These are phyloP conservation scores for Eristalis pertinax DNA, from an alignment of 2,888 invertebrate genomes.

Conservation along the genomic window DNA sequence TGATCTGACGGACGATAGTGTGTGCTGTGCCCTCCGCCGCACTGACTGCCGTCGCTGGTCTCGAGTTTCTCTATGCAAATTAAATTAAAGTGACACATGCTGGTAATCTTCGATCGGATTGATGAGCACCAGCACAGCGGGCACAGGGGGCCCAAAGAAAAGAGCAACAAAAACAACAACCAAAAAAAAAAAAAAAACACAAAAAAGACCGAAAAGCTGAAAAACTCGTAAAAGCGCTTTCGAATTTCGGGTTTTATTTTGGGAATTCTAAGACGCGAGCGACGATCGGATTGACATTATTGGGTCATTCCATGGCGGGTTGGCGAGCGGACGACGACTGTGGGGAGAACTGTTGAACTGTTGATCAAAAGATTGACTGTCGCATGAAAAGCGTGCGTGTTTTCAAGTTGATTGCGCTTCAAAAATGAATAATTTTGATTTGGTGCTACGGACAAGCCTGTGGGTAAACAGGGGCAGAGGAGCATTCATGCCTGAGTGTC, in stretches of 20 bases:
- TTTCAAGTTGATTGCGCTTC: background rate
- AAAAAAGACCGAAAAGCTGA: slow-evolving; percentile 31
- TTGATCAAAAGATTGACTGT: background rate
- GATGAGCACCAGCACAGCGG: background rate
- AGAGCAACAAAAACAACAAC: background rate
- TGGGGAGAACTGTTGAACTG: background rate
- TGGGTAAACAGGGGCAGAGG: background rate
- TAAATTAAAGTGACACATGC: slow-evolving; percentile 59
- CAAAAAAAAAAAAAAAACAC: slow-evolving; percentile 1
- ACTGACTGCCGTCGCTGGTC: background rate
- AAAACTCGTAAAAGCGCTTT: slow-evolving; percentile 64
- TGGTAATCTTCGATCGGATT: slow-evolving; percentile 23
- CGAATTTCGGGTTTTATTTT: slow-evolving; percentile 45
- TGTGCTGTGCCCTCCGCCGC: background rate
- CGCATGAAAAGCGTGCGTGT: background rate
- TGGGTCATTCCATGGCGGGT: slow-evolving; percentile 38
- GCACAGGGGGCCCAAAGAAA: background rate
- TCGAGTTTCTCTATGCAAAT: slow-evolving; percentile 43
- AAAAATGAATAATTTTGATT: background rate
- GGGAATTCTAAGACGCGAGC: slow-evolving; percentile 9
- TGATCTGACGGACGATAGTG: slow-evolving; percentile 15
- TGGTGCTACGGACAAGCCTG: background rate
- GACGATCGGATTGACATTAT: slow-evolving; percentile 35
- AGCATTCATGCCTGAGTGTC: background rate
- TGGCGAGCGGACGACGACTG: background rate